Percentiles rank a stretch among this genome's conserved stretches.
phyloP scores from a whole-genome alignment of 2,888 invertebrate genomes.

The Bursaphelenchus okinawaensis region DNA sequence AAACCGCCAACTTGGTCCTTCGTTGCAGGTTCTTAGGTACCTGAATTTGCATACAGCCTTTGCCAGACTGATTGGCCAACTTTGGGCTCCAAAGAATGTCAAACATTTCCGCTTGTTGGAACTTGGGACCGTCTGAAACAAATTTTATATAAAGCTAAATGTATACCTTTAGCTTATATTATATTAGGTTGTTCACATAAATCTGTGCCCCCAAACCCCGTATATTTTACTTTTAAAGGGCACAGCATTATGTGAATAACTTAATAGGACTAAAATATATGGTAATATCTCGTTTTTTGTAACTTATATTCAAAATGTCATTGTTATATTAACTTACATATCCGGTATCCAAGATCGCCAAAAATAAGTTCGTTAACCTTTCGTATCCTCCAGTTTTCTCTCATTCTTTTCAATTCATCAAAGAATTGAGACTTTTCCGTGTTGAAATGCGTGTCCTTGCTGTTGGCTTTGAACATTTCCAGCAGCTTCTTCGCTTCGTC shows the following conservation, averaged over 20 bases:
- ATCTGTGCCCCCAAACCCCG: too few relatives aligned
- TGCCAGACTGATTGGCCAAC: conserved; percentile 1
- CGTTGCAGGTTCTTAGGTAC: conserved; percentile 44
- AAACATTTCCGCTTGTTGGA: conserved; percentile 19
- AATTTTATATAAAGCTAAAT: too few relatives aligned
- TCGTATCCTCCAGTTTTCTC: conserved; percentile 50
- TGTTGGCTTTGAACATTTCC: conserved; percentile 19
- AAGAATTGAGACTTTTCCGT: conserved; percentile 34
- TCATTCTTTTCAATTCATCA: conserved; percentile 44
- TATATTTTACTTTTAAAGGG: not conserved
- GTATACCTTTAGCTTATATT: too few relatives aligned
- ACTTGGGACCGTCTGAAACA: conserved; percentile 27
- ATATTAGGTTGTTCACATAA: too few relatives aligned
- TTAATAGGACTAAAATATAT: not conserved
- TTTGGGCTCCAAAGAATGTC: conserved; percentile 22
- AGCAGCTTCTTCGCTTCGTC: conserved; percentile 38
- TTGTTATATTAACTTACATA: conserved; percentile 24
- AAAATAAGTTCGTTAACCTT: conserved; percentile 41
- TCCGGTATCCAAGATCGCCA: conserved; percentile 53
- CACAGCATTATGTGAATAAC: too few relatives aligned
- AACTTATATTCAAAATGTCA: not conserved
- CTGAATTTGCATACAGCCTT: conserved; percentile 31
- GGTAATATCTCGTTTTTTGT: too few relatives aligned
- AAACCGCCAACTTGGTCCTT: conserved; percentile 37
- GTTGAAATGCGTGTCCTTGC: not conserved